Evolutionary conservation across 1,140 invertebrate genomes (phyloP), one percentile per base, ranked within the genome.

Genomic region (Penaeus vannamei): DNA sequence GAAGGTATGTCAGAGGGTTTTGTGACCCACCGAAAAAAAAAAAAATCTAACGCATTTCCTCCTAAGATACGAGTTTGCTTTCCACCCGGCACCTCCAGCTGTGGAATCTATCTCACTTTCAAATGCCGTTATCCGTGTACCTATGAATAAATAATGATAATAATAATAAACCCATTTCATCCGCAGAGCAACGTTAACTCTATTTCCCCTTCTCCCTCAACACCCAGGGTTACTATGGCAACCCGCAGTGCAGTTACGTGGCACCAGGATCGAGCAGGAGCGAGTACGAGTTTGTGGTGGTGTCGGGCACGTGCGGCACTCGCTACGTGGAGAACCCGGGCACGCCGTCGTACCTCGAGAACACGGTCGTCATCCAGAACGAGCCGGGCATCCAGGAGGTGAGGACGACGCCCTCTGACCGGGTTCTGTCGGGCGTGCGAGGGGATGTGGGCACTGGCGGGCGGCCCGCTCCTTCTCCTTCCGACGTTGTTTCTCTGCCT

Each of bases 281-380:
- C 5, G 94, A 94, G 91, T 97, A 95, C 91, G 95, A 95, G 1
- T 97, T 97, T 92, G 95, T 97, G 4, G 95, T 93, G 91, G 92
- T 96, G 61, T 76, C 82, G n/a, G 95, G 97, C 86, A 95, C 95
- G 19, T 97, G 97, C 92, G 97, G 96, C 42, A 96, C 96, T 0
- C 95, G 96, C 92, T 97, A 96, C 92, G 95, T 97, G 91, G 96
- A 96, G 91, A 95, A 95, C 20, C 94, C 95, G 92, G 94, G 94
- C 29, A 96, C 95, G 22, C 95, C 96, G 91, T 96, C 96, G 0
- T 97, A 97, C 91, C 93, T 97, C 84, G 96, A 97, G 92, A 97
- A 97, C 92, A 95, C 96, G 10, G 92, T 97, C 14, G 96, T 97
- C 46, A 92, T 97, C 3, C 96, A 95, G 92, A 96, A 97, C 91